phyloP scores from a whole-genome alignment of 1,140 invertebrate genomes.

The Trachymyrmex cornetzi region DNA sequence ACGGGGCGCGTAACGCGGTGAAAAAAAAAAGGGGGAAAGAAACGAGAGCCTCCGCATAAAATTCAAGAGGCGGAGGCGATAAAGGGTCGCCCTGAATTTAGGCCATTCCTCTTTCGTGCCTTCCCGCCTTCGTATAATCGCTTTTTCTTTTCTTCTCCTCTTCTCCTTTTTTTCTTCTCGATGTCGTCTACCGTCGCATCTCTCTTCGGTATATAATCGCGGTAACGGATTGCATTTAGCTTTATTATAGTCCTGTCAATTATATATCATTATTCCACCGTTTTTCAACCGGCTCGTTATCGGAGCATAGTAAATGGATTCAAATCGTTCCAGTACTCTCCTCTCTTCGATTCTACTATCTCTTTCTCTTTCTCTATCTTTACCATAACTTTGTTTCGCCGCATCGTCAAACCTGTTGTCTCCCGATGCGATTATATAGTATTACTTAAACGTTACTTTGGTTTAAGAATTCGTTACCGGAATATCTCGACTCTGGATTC shows the following conservation, averaged over 20 bases:
- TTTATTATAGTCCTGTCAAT: slow-evolving; percentile 63
- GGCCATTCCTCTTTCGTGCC: slow-evolving; percentile 60
- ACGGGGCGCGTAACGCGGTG: slow-evolving; percentile 57
- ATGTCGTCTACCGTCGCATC: slow-evolving; percentile 19
- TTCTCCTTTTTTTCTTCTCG: not conserved
- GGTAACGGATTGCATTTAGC: slow-evolving; percentile 59
- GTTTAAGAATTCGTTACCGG: slow-evolving; percentile 15
- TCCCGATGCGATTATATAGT: slow-evolving; percentile 16
- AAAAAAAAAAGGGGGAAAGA: slow-evolving; percentile 26
- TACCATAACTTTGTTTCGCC: slow-evolving; percentile 1
- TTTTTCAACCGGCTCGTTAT: slow-evolving; percentile 60
- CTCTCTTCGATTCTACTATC: not conserved
- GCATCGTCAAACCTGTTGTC: slow-evolving; percentile 6
- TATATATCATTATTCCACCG: slow-evolving; percentile 59
- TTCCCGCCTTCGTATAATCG: slow-evolving; percentile 43
- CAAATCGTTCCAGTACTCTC: slow-evolving; percentile 21
- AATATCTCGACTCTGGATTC: not conserved
- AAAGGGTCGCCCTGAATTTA: slow-evolving; percentile 56
- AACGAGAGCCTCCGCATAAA: slow-evolving; percentile 55
- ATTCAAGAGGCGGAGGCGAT: slow-evolving; percentile 51
- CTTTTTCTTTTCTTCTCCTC: slow-evolving; percentile 35
- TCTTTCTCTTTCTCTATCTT: not conserved
- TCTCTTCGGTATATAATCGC: slow-evolving; percentile 49
- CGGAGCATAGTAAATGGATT: slow-evolving; percentile 50
- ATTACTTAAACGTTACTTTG: slow-evolving; percentile 27